Conservation (phyloP, 2,888 invertebrate species). For the Andrena chrysosceles region DNA sequence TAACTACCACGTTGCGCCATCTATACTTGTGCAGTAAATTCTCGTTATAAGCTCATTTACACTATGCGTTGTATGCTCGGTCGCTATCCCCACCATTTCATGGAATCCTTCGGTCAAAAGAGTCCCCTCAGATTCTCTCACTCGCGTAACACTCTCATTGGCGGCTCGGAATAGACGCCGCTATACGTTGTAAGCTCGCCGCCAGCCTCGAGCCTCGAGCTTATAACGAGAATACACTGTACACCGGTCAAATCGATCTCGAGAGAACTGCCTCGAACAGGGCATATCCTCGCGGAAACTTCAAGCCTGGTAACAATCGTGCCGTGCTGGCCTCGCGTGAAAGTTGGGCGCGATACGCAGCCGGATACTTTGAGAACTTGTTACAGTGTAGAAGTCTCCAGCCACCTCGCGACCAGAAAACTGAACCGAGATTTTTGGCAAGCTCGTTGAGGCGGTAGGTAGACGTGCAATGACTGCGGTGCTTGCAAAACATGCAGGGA, state of each 20-base stretch:
- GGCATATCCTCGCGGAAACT: neutral
- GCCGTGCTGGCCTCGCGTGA: neutral
- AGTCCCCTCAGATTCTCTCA: too few species aligned
- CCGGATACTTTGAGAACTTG: slow-evolving; percentile 27
- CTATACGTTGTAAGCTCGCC: neutral
- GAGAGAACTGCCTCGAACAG: neutral
- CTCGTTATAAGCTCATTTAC: too few species aligned
- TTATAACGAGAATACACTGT: slow-evolving; percentile 1
- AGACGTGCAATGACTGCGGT: neutral
- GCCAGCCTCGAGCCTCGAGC: neutral
- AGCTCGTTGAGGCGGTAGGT: neutral
- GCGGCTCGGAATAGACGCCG: neutral
- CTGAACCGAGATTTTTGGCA: slow-evolving; percentile 33
- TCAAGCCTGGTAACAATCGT: slow-evolving; percentile 1
- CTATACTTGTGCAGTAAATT: too few species aligned
- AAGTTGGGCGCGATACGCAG: slow-evolving; percentile 7
- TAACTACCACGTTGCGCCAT: too few species aligned
- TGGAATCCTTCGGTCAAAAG: too few species aligned
- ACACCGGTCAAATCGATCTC: neutral
- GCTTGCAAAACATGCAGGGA: slow-evolving; percentile 7
- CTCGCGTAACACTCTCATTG: too few species aligned
- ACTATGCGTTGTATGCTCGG: too few species aligned
- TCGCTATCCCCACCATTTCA: too few species aligned
- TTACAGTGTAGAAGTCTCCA: slow-evolving; percentile 2
- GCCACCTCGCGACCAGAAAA: neutral